Conservation (phyloP, 2,888 invertebrate species). For the Malachius bipustulatus region DNA sequence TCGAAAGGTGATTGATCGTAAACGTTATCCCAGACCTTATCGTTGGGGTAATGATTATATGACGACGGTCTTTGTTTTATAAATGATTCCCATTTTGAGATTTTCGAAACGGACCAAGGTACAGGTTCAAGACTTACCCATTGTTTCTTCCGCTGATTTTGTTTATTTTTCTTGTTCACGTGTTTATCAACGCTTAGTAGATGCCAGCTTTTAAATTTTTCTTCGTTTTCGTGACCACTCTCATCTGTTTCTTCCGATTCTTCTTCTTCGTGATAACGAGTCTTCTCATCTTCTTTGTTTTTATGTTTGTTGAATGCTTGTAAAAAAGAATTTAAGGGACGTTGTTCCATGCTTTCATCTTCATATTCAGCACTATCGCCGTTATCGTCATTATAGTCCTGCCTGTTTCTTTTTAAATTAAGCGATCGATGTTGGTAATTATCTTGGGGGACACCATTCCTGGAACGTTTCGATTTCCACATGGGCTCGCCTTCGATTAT, state of each 20-base stretch:
- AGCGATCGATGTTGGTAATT: slow-evolving; percentile 28
- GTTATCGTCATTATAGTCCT: slow-evolving; percentile 16
- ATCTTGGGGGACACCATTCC: slow-evolving; percentile 8
- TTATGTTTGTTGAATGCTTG: slow-evolving; percentile 36
- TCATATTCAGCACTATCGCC: slow-evolving; percentile 27
- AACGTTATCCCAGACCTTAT: slow-evolving; percentile 28
- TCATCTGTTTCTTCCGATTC: slow-evolving; percentile 5
- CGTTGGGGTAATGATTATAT: slow-evolving; percentile 21
- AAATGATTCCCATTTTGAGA: slow-evolving; percentile 63
- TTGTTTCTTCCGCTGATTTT: slow-evolving; percentile 57
- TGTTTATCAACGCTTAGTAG: slow-evolving; percentile 36
- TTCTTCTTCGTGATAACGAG: slow-evolving; percentile 8
- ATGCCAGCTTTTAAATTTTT: slow-evolving; percentile 43
- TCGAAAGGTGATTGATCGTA: slow-evolving; percentile 13
- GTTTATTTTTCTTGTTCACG: slow-evolving; percentile 44
- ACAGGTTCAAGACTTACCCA: slow-evolving; percentile 69
- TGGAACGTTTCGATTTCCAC: slow-evolving; percentile 17
- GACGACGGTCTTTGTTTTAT: slow-evolving; percentile 35
- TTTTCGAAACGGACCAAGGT: slow-evolving; percentile 69
- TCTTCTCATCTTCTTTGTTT: slow-evolving; percentile 12
- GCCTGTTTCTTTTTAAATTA: slow-evolving; percentile 10
- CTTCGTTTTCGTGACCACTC: slow-evolving; percentile 15
- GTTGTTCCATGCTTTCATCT: slow-evolving; percentile 25
- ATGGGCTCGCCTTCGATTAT: slow-evolving; percentile 42
- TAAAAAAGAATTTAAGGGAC: slow-evolving; percentile 47